A percentile compares a stretch with the other conserved stretches of the same genome.
Conservation (phyloP, 2,888 invertebrate genomes). For the Auanema freiburgensis region DNA sequence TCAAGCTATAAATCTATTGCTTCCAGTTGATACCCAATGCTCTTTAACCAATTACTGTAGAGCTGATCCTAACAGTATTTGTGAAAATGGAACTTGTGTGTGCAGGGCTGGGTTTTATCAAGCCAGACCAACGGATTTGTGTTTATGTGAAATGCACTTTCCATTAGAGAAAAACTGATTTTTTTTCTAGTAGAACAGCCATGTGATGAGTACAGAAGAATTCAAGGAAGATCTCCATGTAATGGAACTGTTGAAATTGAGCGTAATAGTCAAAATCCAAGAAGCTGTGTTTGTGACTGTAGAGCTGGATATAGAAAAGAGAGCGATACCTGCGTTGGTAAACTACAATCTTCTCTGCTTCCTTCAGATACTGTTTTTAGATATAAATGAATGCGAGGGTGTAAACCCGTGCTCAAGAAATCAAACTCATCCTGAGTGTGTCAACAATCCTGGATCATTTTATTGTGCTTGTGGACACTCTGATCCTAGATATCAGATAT, state of each 20-base stretch:
- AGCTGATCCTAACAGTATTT: background rate
- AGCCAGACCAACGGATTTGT: no score
- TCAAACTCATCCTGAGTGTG: conserved; percentile 3
- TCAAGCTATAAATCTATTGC: no score
- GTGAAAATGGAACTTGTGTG: background rate
- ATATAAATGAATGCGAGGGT: conserved; percentile 4
- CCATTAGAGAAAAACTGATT: no score
- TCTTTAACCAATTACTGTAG: background rate
- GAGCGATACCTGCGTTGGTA: no score
- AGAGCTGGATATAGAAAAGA: no score
- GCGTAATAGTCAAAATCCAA: no score
- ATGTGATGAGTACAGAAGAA: no score
- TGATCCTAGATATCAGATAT: background rate
- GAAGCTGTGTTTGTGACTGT: no score
- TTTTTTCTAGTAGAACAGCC: no score
- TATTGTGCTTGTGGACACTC: conserved; percentile 6
- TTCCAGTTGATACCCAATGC: background rate
- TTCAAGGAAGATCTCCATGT: no score
- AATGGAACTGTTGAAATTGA: no score
- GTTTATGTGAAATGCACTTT: no score
- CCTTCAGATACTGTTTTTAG: background rate
- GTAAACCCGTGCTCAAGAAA: conserved; percentile 6
- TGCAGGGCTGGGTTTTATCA: background rate
- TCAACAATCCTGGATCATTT: conserved; percentile 5
- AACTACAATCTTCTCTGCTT: background rate